These are phyloP conservation scores for Zophobas morio DNA, from an alignment of 1,140 invertebrate species.

Conservation along the genomic window DNA sequence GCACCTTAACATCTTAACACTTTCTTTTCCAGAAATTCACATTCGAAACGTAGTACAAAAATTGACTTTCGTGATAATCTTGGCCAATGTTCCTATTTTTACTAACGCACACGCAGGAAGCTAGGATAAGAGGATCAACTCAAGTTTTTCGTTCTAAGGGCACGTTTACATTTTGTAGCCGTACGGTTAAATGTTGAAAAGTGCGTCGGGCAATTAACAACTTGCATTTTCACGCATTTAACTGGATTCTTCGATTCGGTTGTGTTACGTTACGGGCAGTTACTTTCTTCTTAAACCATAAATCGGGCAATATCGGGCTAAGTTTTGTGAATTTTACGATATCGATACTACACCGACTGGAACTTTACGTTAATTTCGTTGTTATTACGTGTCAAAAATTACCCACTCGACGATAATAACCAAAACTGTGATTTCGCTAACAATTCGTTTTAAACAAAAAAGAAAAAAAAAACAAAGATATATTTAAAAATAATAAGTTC, in stretches of 20 bases:
- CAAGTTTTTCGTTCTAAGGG: slow-evolving; percentile 37
- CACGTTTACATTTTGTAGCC: slow-evolving; percentile 51
- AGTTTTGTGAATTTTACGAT: slow-evolving; percentile 57
- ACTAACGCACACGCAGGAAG: slow-evolving; percentile 57
- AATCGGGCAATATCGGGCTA: slow-evolving; percentile 64
- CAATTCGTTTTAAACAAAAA: slow-evolving; percentile 10
- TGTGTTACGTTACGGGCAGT: slow-evolving; percentile 12
- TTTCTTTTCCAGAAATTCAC: slow-evolving; percentile 60
- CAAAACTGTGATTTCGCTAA: slow-evolving; percentile 58
- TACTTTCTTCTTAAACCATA: slow-evolving; percentile 38
- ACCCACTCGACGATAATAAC: slow-evolving; percentile 23
- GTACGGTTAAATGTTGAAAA: slow-evolving; percentile 60
- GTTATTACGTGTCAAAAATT: too few relatives aligned
- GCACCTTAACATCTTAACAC: slow-evolving; percentile 2
- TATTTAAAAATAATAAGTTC: slow-evolving; percentile 43
- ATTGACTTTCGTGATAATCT: slow-evolving; percentile 55
- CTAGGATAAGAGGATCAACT: slow-evolving; percentile 56
- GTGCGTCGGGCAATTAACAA: slow-evolving; percentile 62
- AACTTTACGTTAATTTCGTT: not conserved
- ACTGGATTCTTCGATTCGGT: slow-evolving; percentile 45
- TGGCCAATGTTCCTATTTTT: slow-evolving; percentile 56
- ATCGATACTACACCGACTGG: slow-evolving; percentile 55
- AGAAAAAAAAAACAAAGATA: slow-evolving; percentile 52
- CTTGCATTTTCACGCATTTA: slow-evolving; percentile 62
- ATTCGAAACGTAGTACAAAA: slow-evolving; percentile 62